Evolutionary conservation across 2,888 invertebrate species (phyloP), one percentile per base, ranked within the genome.

Genomic region (Stramonita haemastoma): DNA sequence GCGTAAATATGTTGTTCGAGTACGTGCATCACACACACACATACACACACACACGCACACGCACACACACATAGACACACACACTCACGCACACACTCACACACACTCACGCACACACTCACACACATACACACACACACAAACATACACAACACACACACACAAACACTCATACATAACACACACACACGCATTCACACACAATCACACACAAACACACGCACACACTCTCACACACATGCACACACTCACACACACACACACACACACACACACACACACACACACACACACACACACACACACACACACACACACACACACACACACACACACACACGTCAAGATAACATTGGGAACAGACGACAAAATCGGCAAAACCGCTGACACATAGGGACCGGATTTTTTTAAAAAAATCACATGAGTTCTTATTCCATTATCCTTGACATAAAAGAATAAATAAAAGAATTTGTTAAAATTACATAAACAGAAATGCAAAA

Each of bases 221-320:
- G n/a, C n/a, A n/a, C n/a, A 46, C 84, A 0, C n/a, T n/a, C n/a
- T 15, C 84, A 57, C 84, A 84, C 84, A 84, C 46, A 57, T 26
- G 57, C 22, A 56, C 46, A n/a, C 84, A n/a, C 84, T n/a, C 84
- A 57, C 84, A 84, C 84, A 84, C 57, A 46, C 83, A 83, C 17
- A 83, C 83, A 83, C 46, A 46, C 81, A 83, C 2, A 83, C 46
- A 22, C 32, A 36, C 81, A 46, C 26, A 83, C 56, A 83, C 46
- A 46, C 46, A 46, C 15, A 81, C 81, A 22, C 36, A 81, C 34
- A 83, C 29, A 26, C 46, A 36, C 36, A 46, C 36, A 83, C n/a
- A 46, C 22, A 46, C 46, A 11, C 83, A 17, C 19, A 19, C 83
- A 22, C 46, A 22, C 0, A 36, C 22, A 13, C 83, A 83, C 83